Conservation (phyloP, 1,140 invertebrate species). For the Apis dorsata region DNA sequence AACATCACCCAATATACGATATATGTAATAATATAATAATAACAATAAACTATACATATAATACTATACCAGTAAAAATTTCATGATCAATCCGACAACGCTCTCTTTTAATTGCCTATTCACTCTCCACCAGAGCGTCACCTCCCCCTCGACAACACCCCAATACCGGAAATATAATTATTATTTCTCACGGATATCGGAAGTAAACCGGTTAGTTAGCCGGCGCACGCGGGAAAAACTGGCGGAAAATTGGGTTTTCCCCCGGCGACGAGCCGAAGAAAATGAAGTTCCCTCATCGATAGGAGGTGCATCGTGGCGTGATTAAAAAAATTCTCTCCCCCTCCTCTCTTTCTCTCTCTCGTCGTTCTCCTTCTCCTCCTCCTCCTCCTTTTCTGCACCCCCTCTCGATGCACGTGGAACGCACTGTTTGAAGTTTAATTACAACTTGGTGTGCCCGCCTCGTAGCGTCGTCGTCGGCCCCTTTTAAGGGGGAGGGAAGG, state of each 20-base stretch:
- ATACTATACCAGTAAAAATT: slow-evolving; percentile 1
- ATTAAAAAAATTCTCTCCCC: slow-evolving; percentile 15
- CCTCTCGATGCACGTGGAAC: neutral
- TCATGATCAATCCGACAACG: slow-evolving; percentile 25
- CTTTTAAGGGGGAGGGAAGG: neutral
- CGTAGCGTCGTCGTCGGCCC: neutral
- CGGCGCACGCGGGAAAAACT: slow-evolving; percentile 28
- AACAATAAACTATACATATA: neutral
- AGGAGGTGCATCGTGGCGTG: neutral
- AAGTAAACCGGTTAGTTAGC: slow-evolving; percentile 47
- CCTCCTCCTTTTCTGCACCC: no score
- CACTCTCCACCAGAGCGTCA: neutral
- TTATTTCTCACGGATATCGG: slow-evolving; percentile 47
- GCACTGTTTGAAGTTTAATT: slow-evolving; percentile 49
- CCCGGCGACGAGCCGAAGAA: slow-evolving; percentile 16
- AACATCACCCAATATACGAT: no score
- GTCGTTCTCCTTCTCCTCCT: neutral
- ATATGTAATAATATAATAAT: neutral
- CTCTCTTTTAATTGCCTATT: slow-evolving; percentile 46
- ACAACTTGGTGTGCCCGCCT: slow-evolving; percentile 1
- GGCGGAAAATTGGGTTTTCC: slow-evolving; percentile 49
- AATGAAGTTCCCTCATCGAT: slow-evolving; percentile 29
- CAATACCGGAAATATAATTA: slow-evolving; percentile 36
- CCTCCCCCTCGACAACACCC: neutral
- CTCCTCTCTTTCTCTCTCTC: neutral